Evolutionary conservation across 2,888 invertebrate species (phyloP), one percentile per base, ranked within the genome.

Genomic region (Labia minor): DNA sequence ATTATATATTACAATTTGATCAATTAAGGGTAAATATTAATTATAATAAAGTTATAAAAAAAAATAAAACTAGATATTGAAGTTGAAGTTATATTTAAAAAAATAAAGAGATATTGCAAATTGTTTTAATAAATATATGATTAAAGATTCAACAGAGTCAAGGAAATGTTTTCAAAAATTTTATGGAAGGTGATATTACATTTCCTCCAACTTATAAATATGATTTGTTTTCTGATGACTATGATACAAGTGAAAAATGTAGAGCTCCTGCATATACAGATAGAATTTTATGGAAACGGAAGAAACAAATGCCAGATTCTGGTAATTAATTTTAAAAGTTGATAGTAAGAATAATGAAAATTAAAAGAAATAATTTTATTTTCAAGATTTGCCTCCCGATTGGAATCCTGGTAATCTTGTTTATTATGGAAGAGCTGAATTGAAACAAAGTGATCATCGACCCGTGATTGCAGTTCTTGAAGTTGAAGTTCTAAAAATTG

Each of bases 151-250:
- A 92, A 77, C 89, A 90, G 77, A 84, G 85, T 61, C 86, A 86
- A 70, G 90, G 88, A 19, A 86, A 89, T 75, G 92, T 93, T 1
- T 99, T 99, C 76, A 88, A 90, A 75, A 92, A 93, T 74, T 99
- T 95, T 76, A 82, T 86, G 66, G 99, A 99, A 81, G 98, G 95
- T 0, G 87, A 88, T 66, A 87, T 97, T 33, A 86, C 83, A 62
- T 99, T 99, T 77, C 85, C 92, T 14, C 99, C 99, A 0, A 99
- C 99, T 0, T 99, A 99, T 78, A 99, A 99, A 77, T 99, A 99
- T 76, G 99, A 99, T 80, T 81, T 97, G 67, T 98, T 98, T 77
- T 96, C 95, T 73, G 95, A 98, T 77, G 97, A 98, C 78, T 99
- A 97, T 76, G 99, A 99, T 77, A 98, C 99, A 0, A 97, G 97